Base-by-base conservation (phyloP, 2,797 vertebrate genomes). In the Vultur gryphus region DNA sequence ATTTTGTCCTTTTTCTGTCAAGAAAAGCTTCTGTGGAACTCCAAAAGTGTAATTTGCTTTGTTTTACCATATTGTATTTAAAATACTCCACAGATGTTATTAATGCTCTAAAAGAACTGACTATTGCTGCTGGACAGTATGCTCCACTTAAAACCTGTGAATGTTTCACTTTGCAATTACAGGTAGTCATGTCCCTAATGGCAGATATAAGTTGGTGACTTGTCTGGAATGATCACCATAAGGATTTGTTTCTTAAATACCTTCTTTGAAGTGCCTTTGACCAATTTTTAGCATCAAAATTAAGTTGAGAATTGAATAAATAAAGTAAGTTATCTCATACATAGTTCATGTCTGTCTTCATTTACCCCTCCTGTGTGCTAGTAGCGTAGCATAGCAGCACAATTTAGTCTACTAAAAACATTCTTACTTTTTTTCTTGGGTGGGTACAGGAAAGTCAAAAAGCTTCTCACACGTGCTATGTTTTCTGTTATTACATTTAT, bases 221-320 rank as follows among this genome's bases (percentile, higher is more conserved):
- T 97, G 93, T 96, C 87, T 97, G 97, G 97, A 97, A 94, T 97
- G 89, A 96, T 97, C 95, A 97, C 96, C 85, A 21, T 90, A 97
- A 97, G 43, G 90, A 94, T 96, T 97, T 97, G 90, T 96, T 98
- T 98, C 97, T 97, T 96, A 92, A 97, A 93, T 96, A 96, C 80
- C 77, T 96, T 97, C 93, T 97, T 98, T 97, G 97, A 98, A 98
- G 98, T 98, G 98, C 98, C 98, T 98, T 98, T 97, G 94, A 97
- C 90, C 71, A 93, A 95, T 97, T 98, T 98, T 97, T 97, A 98
- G 94, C 90, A 97, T 97, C 95, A 93, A 95, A 98, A 97, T 98
- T 98, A 95, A 95, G 95, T 84, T 95, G 91, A 95, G 28, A 97
- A 95, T 48, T 94, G 58, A 96, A 95, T 95, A 97, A 98, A 97